Percentiles rank a stretch among this genome's conserved stretches.
phyloP scores from a whole-genome alignment of 2,797 vertebrate genomes.

The Odontamblyopus lacepedii region DNA sequence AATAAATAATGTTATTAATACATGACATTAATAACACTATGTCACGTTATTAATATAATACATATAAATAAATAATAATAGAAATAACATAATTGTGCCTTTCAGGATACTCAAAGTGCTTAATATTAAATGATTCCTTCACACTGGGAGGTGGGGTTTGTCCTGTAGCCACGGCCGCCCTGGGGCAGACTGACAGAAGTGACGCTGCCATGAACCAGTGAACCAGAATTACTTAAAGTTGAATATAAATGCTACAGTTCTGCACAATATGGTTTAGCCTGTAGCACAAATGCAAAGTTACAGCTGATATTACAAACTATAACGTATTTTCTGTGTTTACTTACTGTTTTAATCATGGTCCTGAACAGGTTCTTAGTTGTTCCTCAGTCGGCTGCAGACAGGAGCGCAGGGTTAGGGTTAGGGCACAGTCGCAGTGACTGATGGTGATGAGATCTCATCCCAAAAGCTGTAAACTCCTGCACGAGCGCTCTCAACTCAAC shows the following conservation, averaged over 20 bases:
- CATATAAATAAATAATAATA: no score
- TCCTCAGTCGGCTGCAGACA: conserved; percentile 10
- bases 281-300: background rate
- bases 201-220: background rate
- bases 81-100: background rate
- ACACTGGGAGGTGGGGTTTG: background rate
- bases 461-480: conserved; percentile 30
- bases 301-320: background rate
- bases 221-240: background rate
- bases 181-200: background rate
- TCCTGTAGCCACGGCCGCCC: no score
- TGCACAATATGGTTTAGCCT: background rate
- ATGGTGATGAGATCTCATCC: conserved; percentile 32
- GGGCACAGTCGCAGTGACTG: conserved; percentile 11
- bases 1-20: background rate
- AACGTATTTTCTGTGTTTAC: background rate
- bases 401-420: background rate
- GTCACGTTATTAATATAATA: no score
- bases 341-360: background rate
- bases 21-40: no score
- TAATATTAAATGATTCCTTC: background rate
- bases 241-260: background rate
- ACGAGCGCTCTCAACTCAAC: conserved; percentile 23
- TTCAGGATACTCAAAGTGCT: background rate
- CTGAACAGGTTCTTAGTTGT: conserved; percentile 20